Base-by-base conservation (phyloP, 1,140 invertebrate genomes). In the Lepidurus apus region DNA sequence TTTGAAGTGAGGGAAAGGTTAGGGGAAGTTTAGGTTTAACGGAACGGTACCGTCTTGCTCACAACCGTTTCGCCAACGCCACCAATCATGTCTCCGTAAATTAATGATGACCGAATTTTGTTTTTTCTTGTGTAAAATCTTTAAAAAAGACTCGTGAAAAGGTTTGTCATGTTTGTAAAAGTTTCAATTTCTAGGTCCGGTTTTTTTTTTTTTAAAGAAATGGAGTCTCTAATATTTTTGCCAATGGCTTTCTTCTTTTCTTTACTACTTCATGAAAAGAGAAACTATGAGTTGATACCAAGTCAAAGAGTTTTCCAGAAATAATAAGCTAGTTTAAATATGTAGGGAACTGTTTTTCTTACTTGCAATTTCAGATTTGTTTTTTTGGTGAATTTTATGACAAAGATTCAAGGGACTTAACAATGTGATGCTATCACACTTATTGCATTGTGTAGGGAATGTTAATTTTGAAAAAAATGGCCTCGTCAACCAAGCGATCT, bases 291-390 rank as follows among this genome's bases (percentile, higher is more conserved):
- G 53, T 65, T 65, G 53, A 65, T 65, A 65, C 21, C 53, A 65
- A 65, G 53, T 65, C 53, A 65, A 65, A 65, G 53, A 65, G 53
- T 65, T 65, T 65, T 65, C 53, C 53, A 65, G 21, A 21, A 65
- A 65, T 13, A 11, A n/a, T 9, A 65, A 65, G 13, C 53, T 65
- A 65, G 53, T 65, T 65, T 65, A 17, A 65, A 65, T 65, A 17
- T 65, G 53, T 65, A 65, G 53, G 53, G 53, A 65, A 65, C 53
- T 65, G 53, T 65, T n/a, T 65, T n/a, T 65, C 53, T 65, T 65
- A 65, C 53, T 65, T 65, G 53, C 53, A 65, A 65, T 65, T 65
- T 34, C 34, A 34, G 34, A 34, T 34, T 65, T 65, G 53, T 65
- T 13, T 65, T 65, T 13, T n/a, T 1, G 17, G 21, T 17, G 17